phyloP scores from a whole-genome alignment of 2,113 vertebrate genomes.

The Protomyctophum bolini region DNA sequence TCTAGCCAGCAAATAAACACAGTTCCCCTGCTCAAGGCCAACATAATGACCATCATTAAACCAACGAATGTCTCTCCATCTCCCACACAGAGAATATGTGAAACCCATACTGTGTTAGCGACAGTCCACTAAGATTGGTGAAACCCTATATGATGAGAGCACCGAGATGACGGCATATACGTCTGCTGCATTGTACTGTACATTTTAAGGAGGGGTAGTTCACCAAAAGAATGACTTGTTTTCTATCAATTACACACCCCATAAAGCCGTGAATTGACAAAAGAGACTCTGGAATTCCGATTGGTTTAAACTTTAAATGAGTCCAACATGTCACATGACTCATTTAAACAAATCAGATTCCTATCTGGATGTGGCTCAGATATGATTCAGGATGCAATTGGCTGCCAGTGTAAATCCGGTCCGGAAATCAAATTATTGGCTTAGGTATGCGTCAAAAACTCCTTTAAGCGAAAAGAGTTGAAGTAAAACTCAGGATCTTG shows the following conservation, averaged over 20 bases:
- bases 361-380: no score
- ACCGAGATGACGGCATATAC: background rate
- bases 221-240: no score
- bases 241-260: no score
- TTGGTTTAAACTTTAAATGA: no score
- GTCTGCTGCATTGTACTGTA: no score
- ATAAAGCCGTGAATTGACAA: no score
- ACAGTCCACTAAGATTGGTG: constrained; percentile 21
- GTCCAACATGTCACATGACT: no score
- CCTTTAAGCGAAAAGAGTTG: constrained; percentile 5
- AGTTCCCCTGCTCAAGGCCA: constrained; percentile 59
- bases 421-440: background rate
- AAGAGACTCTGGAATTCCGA: no score
- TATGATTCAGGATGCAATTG: no score
- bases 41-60: constrained; percentile 73
- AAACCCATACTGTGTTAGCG: constrained; percentile 42
- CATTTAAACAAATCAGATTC: no score
- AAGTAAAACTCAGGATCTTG: constrained; percentile 21
- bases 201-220: no score
- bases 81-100: constrained; percentile 52
- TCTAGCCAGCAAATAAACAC: constrained; percentile 73
- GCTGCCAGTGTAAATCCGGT: no score
- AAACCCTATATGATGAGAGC: constrained; percentile 18
- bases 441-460: constrained; percentile 2
- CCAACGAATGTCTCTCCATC: constrained; percentile 51